phyloP scores from a whole-genome alignment of 2,797 vertebrate species.

The Pseudochirops cupreus region DNA sequence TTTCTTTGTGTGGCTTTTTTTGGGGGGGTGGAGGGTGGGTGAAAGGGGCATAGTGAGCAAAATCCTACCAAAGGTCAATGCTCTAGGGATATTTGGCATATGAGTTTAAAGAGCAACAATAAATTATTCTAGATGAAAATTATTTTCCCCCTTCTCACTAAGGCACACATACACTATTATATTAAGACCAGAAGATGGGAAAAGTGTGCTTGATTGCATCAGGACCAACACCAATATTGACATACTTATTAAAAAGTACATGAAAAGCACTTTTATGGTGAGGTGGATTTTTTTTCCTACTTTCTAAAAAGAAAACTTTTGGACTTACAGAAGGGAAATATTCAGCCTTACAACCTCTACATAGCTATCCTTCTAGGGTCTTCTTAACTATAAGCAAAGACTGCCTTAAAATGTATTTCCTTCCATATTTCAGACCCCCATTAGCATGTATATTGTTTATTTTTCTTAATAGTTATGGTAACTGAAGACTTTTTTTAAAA shows the following conservation, averaged over 20 bases:
- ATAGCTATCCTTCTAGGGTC: slow-evolving; percentile 39
- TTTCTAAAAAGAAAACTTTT: slow-evolving; percentile 31
- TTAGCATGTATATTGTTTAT: slow-evolving; percentile 58
- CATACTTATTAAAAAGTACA: slow-evolving; percentile 37
- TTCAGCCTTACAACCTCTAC: not conserved
- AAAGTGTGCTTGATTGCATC: slow-evolving; percentile 47
- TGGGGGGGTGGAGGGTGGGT: not conserved
- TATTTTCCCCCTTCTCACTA: slow-evolving; percentile 63
- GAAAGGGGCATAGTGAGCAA: slow-evolving; percentile 20
- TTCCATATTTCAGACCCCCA: slow-evolving; percentile 47
- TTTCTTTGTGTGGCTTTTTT: slow-evolving; percentile 68
- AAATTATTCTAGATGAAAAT: slow-evolving; percentile 71
- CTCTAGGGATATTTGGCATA: slow-evolving; percentile 67
- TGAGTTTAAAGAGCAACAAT: slow-evolving; percentile 69
- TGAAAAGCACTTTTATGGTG: slow-evolving; percentile 50
- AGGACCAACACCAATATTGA: slow-evolving; percentile 43
- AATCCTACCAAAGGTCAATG: slow-evolving; percentile 68
- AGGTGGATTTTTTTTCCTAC: not conserved
- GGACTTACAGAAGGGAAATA: not conserved
- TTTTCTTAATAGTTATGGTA: slow-evolving; percentile 37
- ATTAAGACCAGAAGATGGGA: slow-evolving; percentile 54
- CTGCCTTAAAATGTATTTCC: slow-evolving; percentile 57
- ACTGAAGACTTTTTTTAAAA: slow-evolving; percentile 49
- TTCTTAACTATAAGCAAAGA: slow-evolving; percentile 24
- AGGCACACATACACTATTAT: slow-evolving; percentile 43